A percentile compares a stretch with the other conserved stretches of the same genome.
phyloP scores from a whole-genome alignment of 2,797 vertebrate genomes.

The Thalassophryne amazonica region DNA sequence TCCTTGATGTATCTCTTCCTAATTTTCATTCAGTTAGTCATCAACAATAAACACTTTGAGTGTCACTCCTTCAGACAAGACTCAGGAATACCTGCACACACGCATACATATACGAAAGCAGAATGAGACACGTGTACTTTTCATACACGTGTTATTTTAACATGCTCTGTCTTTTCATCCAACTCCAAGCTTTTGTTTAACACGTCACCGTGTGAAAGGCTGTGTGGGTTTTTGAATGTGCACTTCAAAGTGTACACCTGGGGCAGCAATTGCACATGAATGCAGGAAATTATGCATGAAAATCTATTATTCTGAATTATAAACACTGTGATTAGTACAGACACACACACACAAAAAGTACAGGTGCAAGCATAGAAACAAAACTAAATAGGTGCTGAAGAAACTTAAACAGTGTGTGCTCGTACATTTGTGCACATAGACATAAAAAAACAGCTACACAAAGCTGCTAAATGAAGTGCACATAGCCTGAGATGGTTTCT shows the following conservation, averaged over 20 bases:
- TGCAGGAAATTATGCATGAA: slow-evolving; percentile 50
- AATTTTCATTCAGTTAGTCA: background rate
- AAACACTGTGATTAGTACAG: slow-evolving; percentile 42
- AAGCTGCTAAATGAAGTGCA: background rate
- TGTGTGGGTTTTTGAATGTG: slow-evolving; percentile 2
- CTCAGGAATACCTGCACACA: slow-evolving; percentile 12
- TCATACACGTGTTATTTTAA: slow-evolving; percentile 35
- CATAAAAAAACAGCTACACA: background rate
- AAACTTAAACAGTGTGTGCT: background rate
- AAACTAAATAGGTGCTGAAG: slow-evolving; percentile 12
- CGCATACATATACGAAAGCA: background rate
- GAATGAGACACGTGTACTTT: slow-evolving; percentile 5
- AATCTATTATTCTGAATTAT: slow-evolving; percentile 43
- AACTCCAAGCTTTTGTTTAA: slow-evolving; percentile 20
- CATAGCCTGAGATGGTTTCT: slow-evolving; percentile 2
- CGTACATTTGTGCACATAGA: background rate
- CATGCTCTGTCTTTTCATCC: slow-evolving; percentile 9
- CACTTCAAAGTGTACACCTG: slow-evolving; percentile 63
- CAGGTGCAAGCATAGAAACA: slow-evolving; percentile 52
- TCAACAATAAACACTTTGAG: background rate
- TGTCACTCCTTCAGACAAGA: slow-evolving; percentile 6
- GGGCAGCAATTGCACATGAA: slow-evolving; percentile 43
- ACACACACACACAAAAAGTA: slow-evolving; percentile 4
- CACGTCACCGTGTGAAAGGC: slow-evolving; percentile 10
- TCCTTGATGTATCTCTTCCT: background rate